phyloP scores from a whole-genome alignment of 2,888 invertebrate genomes.

The Drepana falcataria region DNA sequence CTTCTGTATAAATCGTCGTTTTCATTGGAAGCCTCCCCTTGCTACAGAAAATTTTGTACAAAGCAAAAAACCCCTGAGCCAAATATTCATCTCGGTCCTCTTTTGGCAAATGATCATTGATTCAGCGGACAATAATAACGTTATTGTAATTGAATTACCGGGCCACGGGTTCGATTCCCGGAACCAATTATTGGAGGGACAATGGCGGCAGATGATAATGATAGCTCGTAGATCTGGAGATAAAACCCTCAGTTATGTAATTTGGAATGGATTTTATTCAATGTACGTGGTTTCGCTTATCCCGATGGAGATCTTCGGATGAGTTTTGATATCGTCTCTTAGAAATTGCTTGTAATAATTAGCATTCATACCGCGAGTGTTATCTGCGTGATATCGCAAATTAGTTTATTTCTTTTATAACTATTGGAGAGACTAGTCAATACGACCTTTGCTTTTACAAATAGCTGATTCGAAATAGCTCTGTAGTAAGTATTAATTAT shows the following conservation, averaged over 20 bases:
- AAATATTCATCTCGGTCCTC: constrained; percentile 8
- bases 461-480: too few species aligned
- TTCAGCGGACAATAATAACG: constrained; percentile 29
- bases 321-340: background rate
- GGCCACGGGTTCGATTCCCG: constrained; percentile 30
- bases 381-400: background rate
- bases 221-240: constrained; percentile 7
- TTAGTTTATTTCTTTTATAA: background rate
- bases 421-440: too few species aligned
- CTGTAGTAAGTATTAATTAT: too few species aligned
- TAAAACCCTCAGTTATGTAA: background rate
- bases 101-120: constrained; percentile 18
- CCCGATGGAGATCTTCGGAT: background rate
- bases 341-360: background rate
- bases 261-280: constrained; percentile 5
- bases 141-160: constrained; percentile 43
- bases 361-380: background rate
- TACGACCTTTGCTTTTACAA: too few species aligned
- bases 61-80: background rate
- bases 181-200: constrained; percentile 32
- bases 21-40: background rate
- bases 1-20: background rate
- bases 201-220: constrained; percentile 30
- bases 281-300: background rate
- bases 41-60: background rate